These are phyloP conservation scores for Pipistrellus nathusii DNA, from an alignment of 2,797 vertebrate genomes.

Conservation along the genomic window DNA sequence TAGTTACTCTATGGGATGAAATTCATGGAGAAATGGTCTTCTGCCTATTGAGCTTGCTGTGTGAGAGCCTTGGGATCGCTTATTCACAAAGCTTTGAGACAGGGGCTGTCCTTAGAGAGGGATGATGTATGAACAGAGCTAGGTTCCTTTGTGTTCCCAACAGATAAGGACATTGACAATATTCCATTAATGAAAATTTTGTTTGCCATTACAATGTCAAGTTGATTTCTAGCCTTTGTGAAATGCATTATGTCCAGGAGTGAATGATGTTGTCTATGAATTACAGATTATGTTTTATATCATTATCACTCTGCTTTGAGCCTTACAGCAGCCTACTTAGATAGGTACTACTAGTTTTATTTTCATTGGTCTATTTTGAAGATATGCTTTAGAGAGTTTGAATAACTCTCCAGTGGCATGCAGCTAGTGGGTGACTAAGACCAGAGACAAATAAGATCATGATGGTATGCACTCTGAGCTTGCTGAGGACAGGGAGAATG, in stretches of 20 bases:
- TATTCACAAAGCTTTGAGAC: neutral
- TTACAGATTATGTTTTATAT: slow-evolving; percentile 36
- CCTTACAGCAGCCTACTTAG: neutral
- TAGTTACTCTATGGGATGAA: neutral
- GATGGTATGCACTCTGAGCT: neutral
- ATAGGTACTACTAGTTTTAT: neutral
- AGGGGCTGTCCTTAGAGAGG: neutral
- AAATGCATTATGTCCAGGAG: slow-evolving; percentile 35
- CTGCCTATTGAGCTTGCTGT: neutral
- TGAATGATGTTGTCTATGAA: slow-evolving; percentile 53
- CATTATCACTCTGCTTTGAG: slow-evolving; percentile 16
- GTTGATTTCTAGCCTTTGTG: slow-evolving; percentile 41
- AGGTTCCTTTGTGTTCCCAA: neutral
- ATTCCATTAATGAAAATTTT: slow-evolving; percentile 46
- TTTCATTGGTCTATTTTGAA: slow-evolving; percentile 17
- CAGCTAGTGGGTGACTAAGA: neutral
- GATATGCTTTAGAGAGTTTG: neutral
- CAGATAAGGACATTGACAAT: slow-evolving; percentile 43
- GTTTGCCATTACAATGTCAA: slow-evolving; percentile 65
- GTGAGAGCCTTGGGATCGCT: neutral
- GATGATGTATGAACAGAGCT: neutral
- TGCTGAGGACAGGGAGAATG: neutral
- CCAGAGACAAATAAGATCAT: neutral
- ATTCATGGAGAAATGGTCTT: neutral
- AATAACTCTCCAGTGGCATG: neutral